Base-by-base conservation (phyloP, 2,113 vertebrate species). In the Numida meleagris region DNA sequence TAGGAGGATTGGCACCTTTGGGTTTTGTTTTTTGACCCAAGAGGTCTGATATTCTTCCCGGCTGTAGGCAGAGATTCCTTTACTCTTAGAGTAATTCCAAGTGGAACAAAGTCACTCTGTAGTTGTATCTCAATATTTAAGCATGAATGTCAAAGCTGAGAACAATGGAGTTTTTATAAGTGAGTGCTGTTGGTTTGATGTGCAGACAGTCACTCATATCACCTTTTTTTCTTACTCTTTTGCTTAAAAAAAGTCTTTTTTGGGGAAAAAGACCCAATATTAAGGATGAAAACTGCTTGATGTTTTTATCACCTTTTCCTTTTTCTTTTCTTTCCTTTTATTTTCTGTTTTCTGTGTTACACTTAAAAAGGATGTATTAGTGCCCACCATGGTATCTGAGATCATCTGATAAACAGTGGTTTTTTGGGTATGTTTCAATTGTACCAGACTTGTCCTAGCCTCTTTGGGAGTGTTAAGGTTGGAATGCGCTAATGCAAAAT, bases 11-110 rank as follows among this genome's bases (percentile, higher is more conserved):
- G 38, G 38, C 25, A 31, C 9, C 12, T 67, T 3, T 82, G 86
- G 68, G 66, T 71, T 75, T 88, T 21, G 33, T 24, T 63, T 12
- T 13, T 7, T 65, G 71, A 51, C 38, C 66, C 71, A 36, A 71
- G 76, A 90, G 74, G 66, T 91, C 87, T 92, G 81, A 76, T 92
- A 61, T 36, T 91, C 82, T 90, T 93, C 48, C 81, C 76, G 48
- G 40, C 38, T 38, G 23, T 61, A 25, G 23, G 59, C 24, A 36
- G 59, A 36, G 21, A 38, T 38, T 63, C 36, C 61, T 63, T 63
- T 29, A 29, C 25, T 63, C 36, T 40, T 38, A 38, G 34, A 62
- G 7, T 62, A 62, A 62, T 62, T 38, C 36, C 24, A 62, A 62
- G 36, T 17, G 24, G 59, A 62, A 17, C 59, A 40, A 40, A 77